Evolutionary conservation across 2,113 vertebrate species (phyloP).

Genomic region (Gadus chalcogrammus): DNA sequence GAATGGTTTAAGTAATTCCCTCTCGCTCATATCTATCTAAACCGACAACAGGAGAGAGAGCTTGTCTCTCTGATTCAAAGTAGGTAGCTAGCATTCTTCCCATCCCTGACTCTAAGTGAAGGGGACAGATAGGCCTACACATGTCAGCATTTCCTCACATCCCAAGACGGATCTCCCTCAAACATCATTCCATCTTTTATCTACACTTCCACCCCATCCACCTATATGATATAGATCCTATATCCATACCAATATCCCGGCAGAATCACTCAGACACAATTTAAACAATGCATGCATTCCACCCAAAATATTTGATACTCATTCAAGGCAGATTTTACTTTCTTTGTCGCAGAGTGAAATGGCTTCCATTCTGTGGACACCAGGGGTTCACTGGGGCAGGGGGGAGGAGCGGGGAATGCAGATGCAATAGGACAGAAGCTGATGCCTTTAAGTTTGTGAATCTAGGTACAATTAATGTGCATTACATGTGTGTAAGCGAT

Average conservation of each 20-base stretch:
- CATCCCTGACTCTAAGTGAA: slow-evolving; percentile 49
- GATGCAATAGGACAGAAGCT: slow-evolving; percentile 47
- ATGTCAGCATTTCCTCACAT: slow-evolving; percentile 59
- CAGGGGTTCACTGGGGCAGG: slow-evolving; percentile 46
- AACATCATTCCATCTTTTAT: slow-evolving; percentile 12
- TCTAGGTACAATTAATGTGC: not conserved
- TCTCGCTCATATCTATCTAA: slow-evolving; percentile 46
- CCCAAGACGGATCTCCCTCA: slow-evolving; percentile 33
- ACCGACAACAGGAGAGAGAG: slow-evolving; percentile 54
- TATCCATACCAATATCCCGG: too few relatives aligned
- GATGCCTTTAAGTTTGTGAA: slow-evolving; percentile 51
- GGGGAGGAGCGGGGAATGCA: slow-evolving; percentile 33
- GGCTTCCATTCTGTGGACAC: slow-evolving; percentile 29
- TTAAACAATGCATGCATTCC: not conserved
- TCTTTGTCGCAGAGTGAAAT: slow-evolving; percentile 12
- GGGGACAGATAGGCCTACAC: slow-evolving; percentile 49
- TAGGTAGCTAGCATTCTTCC: slow-evolving; percentile 39
- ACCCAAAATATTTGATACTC: not conserved
- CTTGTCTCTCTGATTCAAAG: slow-evolving; percentile 34
- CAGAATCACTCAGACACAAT: not conserved
- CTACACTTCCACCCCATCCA: not conserved
- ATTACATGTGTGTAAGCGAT: not conserved
- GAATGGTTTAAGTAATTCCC: slow-evolving; percentile 40
- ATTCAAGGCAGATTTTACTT: not conserved
- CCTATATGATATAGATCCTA: too few relatives aligned